These are phyloP conservation scores for Malacoraja senta DNA, from an alignment of 2,797 vertebrate species.

Conservation along the genomic window DNA sequence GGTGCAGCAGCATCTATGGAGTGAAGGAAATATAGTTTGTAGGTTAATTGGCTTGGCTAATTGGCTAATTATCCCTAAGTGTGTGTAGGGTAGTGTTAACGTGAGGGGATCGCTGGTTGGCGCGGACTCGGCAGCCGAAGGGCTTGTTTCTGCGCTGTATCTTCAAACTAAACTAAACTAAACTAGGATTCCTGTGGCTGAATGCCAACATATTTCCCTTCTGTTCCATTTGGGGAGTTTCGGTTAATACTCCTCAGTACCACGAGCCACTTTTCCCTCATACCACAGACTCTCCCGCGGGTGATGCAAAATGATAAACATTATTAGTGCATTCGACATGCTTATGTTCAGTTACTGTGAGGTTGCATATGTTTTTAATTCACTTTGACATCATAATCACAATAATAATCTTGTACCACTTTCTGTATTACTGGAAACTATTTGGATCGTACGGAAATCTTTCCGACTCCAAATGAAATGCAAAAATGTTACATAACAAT, in stretches of 20 bases:
- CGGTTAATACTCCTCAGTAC: background rate
- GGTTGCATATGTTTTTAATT: background rate
- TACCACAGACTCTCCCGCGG: too few species aligned
- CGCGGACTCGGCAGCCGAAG: too few species aligned
- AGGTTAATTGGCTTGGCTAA: too few species aligned
- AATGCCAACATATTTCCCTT: background rate
- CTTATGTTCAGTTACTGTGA: background rate
- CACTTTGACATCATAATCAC: background rate
- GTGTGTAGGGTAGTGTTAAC: too few species aligned
- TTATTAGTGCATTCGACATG: background rate
- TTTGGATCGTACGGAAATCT: background rate
- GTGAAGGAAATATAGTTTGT: too few species aligned
- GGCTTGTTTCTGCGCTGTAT: too few species aligned
- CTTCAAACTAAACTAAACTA: too few species aligned
- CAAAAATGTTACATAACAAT: background rate
- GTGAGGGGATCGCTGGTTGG: too few species aligned
- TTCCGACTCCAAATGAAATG: background rate
- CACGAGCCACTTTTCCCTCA: background rate
- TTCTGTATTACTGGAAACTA: background rate
- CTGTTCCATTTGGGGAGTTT: background rate
- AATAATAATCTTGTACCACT: background rate
- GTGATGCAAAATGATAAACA: background rate
- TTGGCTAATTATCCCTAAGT: too few species aligned
- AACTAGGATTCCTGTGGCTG: background rate
- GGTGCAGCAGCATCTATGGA: too few species aligned